These are phyloP conservation scores for Trachelipus rathkii DNA, from an alignment of 1,140 invertebrate species.

Conservation along the genomic window DNA sequence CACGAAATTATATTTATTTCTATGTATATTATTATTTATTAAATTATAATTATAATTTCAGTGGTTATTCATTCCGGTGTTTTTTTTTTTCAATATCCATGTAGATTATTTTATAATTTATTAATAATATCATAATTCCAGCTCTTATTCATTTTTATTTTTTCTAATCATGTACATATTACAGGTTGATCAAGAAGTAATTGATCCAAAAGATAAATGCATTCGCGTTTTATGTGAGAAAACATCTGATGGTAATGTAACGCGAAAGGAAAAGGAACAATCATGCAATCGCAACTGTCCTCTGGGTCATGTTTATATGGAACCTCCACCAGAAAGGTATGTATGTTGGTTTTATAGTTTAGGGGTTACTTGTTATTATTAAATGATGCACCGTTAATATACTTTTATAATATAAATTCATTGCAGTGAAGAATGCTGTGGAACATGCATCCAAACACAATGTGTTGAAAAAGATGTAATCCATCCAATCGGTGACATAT, in stretches of 20 bases:
- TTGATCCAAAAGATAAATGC: conserved; percentile 39
- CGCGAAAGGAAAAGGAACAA: conserved; percentile 36
- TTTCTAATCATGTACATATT: neutral
- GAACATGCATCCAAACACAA: conserved; percentile 61
- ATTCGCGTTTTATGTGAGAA: conserved; percentile 29
- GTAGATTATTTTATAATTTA: no score
- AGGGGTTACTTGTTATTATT: neutral
- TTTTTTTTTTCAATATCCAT: no score
- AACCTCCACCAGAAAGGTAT: conserved; percentile 35
- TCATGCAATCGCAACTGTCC: conserved; percentile 40
- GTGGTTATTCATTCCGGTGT: no score
- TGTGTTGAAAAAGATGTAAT: conserved; percentile 60
- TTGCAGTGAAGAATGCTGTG: conserved; percentile 61
- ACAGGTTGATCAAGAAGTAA: conserved; percentile 34
- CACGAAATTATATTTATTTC: no score
- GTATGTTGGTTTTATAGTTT: neutral
- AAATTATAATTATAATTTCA: no score
- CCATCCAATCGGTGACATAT: conserved; percentile 51
- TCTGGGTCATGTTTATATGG: conserved; percentile 36
- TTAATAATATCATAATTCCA: no score
- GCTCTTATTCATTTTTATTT: neutral
- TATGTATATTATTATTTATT: no score
- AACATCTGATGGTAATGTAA: conserved; percentile 35
- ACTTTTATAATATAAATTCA: neutral
- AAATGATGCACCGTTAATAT: neutral